Base-by-base conservation (phyloP, 2,797 vertebrate species). In the Eulemur coronatus region DNA sequence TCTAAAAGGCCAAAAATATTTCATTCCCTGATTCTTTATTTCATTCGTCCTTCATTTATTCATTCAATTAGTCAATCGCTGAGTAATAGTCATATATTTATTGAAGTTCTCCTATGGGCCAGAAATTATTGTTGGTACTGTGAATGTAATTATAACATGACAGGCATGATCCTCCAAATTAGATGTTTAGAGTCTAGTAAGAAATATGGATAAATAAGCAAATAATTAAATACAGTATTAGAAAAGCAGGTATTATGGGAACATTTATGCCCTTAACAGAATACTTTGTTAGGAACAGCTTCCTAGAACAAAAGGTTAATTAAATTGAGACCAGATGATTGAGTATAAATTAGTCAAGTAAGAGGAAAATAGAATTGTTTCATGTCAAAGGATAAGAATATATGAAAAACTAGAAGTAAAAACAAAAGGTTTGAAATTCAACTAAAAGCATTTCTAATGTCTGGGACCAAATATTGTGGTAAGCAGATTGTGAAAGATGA, bases 231-330 rank as follows among this genome's bases (percentile, higher is more conserved):
- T 65, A 89, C 3, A 75, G 9, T 50, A 17, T 78, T 26, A 96
- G 35, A 65, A 12, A 5, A 61, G 15, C 35, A 35, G 46, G 33
- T 73, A 72, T 84, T 91, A 28, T 59, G 33, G 30, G 11, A 69
- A 50, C 28, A 80, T 35, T 80, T 92, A 92, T 78, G 52, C 1
- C 26, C 26, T 70, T 84, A 88, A 90, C 30, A 85, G 61, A 91
- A 59, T 88, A 84, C 70, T 4, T 55, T 30, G 28, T 46, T 69
- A n/a, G n/a, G 12, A 7, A 15, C 48, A 84, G 26, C 26, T 92
- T 92, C 86, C 52, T 80, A 88, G 57, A 92, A 70, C 24, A 87
- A 95, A 95, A 84, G 35, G 15, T 92, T 84, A 84, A 84, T 92
- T 75, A 69, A 41, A 24, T 65, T 84, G 81, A 97, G 75, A 33